Evolutionary conservation across 2,888 invertebrate species (phyloP), one percentile per base, ranked within the genome.

Genomic region (Tenthredo mesomela): DNA sequence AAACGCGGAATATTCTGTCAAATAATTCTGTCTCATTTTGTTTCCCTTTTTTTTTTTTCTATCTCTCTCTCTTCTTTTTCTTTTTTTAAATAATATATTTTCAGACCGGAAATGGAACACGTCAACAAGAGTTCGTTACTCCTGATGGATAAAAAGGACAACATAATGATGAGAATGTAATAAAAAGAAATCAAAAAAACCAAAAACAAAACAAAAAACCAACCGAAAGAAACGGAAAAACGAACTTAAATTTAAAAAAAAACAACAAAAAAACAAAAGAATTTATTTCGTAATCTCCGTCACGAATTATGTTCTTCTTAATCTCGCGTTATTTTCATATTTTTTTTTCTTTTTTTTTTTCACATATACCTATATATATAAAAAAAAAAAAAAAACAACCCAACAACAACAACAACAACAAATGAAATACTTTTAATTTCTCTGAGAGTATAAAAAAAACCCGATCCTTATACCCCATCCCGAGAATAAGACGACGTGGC

Each of bases 401-500:
- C n/a, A n/a, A n/a, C n/a, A n/a, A 1, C 37, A 37, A 5, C 18
- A 37, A 6, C 37, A 37, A 5, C 25, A 54, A 37, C 18, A 54
- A 61, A 61, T 21, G 21, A 21, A 29, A 7, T 58, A 54, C 50
- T 18, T 61, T 47, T 77, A 50, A 84, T 50, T 84, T 33, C 29
- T 58, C 61, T 75, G 33, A 84, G 67, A 75, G 47, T 80, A 78
- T 40, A 40, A 40, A 80, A 29, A 29, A 29, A 78, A 75, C 54
- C 85, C 71, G 7, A 43, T 43, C 43, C 71, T 82, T 84, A 87
- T 54, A 80, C 86, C 84, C 87, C 84, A 67, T 84, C 84, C 80
- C 85, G 50, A 84, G 86, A 73, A 84, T 84, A 80, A 82, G 70
- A 83, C 73, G 84, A 61, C 83, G 85, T n/a, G 58, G 58, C 78